Percentiles rank a stretch among this genome's conserved stretches.
phyloP scores from a whole-genome alignment of 2,113 vertebrate genomes.

The Glaucomys volans region DNA sequence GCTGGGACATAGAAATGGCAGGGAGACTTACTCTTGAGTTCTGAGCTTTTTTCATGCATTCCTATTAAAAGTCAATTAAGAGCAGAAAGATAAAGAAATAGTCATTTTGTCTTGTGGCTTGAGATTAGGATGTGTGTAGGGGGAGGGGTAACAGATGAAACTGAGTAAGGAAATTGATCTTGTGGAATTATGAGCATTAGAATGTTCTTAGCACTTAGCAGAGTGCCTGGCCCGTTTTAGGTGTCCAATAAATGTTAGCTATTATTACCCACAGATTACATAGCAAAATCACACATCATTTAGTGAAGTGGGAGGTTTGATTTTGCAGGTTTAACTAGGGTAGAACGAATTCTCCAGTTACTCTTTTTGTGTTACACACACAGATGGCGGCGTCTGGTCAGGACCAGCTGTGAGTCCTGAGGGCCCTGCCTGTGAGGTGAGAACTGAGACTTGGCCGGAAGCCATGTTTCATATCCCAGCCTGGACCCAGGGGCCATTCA shows the following conservation, averaged over 20 bases:
- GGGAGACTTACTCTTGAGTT: background rate
- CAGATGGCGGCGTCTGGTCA: slow-evolving; percentile 42
- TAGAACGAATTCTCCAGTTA: slow-evolving; percentile 56
- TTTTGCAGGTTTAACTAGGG: slow-evolving; percentile 63
- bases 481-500: background rate
- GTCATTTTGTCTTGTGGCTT: background rate
- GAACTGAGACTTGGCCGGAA: background rate
- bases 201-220: slow-evolving; percentile 62
- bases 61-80: slow-evolving; percentile 27
- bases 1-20: background rate
- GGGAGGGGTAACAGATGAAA: background rate
- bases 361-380: background rate
- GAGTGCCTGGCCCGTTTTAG: slow-evolving; percentile 25
- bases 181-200: slow-evolving; percentile 57
- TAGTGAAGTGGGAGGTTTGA: slow-evolving; percentile 65
- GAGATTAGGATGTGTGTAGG: background rate
- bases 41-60: background rate
- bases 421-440: background rate
- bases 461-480: background rate
- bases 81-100: background rate
- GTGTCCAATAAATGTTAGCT: slow-evolving; percentile 65
- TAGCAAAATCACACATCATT: slow-evolving; percentile 71
- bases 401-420: background rate
- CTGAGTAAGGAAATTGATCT: slow-evolving; percentile 37
- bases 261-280: slow-evolving; percentile 59